Percentiles rank a stretch among this genome's conserved stretches.
phyloP scores from a whole-genome alignment of 2,113 vertebrate genomes.

The Grammomys surdaster region DNA sequence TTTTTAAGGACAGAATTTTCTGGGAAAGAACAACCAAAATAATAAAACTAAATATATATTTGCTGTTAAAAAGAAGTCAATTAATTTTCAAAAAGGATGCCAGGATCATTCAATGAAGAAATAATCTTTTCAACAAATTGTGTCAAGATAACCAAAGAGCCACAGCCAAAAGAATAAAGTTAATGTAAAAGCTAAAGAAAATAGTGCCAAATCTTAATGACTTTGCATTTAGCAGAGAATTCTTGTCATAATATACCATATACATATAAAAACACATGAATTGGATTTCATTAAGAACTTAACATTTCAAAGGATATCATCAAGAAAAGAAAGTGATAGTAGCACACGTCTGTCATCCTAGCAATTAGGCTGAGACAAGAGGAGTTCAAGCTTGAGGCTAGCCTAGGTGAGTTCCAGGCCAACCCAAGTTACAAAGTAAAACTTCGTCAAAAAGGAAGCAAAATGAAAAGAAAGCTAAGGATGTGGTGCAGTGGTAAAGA shows the following conservation, averaged over 20 bases:
- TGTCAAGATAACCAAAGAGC: neutral
- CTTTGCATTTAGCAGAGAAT: slow-evolving; percentile 14
- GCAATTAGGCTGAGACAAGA: neutral
- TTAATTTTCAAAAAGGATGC: slow-evolving; percentile 7
- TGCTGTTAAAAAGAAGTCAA: neutral
- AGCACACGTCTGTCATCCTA: neutral
- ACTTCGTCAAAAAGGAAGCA: neutral
- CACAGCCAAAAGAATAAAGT: slow-evolving; percentile 19
- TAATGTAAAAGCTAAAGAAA: neutral
- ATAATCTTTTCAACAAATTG: neutral
- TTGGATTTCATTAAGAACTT: neutral
- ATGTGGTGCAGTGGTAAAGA: neutral
- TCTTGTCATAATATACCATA: neutral
- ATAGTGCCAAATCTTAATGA: slow-evolving; percentile 29
- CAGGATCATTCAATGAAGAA: neutral
- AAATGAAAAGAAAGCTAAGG: neutral
- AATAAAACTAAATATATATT: slow-evolving; percentile 31
- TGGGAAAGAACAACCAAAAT: slow-evolving; percentile 53
- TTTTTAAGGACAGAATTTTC: slow-evolving; percentile 18
- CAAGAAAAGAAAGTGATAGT: neutral
- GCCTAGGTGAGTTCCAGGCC: neutral
- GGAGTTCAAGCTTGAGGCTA: neutral
- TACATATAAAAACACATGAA: neutral
- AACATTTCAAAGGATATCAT: slow-evolving; percentile 2
- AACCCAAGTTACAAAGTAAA: neutral